A percentile compares a stretch with the other conserved stretches of the same genome.
Conservation (phyloP, 2,888 invertebrate species). For the Balanococcus diminutus region DNA sequence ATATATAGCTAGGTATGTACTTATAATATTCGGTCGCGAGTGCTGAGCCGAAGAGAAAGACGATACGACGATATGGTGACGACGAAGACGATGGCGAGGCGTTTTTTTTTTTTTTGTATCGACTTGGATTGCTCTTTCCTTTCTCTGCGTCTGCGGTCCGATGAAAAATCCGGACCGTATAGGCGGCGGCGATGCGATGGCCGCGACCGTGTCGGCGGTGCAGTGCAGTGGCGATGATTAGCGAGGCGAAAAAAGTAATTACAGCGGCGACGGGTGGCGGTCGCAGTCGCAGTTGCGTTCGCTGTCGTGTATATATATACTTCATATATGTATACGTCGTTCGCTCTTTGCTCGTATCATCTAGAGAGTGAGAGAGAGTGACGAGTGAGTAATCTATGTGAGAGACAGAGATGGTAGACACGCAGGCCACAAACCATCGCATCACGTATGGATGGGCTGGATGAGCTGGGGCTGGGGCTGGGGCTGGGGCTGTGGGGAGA, state of each 20-base stretch:
- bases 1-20: too few relatives aligned
- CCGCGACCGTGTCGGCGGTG: background rate
- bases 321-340: background rate
- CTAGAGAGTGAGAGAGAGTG: too few relatives aligned
- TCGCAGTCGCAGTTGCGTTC: background rate
- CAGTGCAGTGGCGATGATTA: constrained; percentile 13
- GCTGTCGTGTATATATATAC: too few relatives aligned
- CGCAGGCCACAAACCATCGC: background rate
- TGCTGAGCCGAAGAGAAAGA: too few relatives aligned
- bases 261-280: background rate
- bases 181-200: background rate
- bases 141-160: background rate
- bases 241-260: constrained; percentile 31
- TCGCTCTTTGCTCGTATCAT: too few relatives aligned
- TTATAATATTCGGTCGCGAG: background rate
- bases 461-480: too few relatives aligned
- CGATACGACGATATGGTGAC: background rate
- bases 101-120: background rate
- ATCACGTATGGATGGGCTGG: too few relatives aligned
- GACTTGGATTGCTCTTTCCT: background rate
- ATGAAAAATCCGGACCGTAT: constrained; percentile 1
- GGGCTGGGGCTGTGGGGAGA: background rate
- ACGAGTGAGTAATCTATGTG: background rate
- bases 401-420: background rate
- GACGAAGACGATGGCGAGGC: background rate